Evolutionary conservation across 2,888 invertebrate species (phyloP).

Genomic region (Dicycla oo): DNA sequence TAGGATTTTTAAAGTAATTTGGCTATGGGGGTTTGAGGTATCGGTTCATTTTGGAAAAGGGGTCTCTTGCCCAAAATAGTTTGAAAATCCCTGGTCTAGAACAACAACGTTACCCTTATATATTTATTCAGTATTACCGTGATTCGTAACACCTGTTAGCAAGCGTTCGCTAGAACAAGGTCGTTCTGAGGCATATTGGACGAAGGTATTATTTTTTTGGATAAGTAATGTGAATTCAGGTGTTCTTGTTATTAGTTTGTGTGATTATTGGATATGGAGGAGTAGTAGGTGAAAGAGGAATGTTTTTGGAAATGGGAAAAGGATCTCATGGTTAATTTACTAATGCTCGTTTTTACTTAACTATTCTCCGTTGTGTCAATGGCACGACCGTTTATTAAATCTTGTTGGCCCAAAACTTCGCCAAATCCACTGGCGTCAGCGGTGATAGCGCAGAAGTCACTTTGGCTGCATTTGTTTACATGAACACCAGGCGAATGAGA

Average conservation of each 20-base stretch:
- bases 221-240: conserved; percentile 57
- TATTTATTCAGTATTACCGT: conserved; percentile 65
- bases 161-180: conserved; percentile 57
- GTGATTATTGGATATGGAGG: conserved; percentile 33
- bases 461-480: no score
- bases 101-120: conserved; percentile 55
- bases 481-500: neutral
- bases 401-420: no score
- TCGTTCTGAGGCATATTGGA: conserved; percentile 59
- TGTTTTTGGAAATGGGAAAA: neutral
- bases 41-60: no score
- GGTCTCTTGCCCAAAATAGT: no score
- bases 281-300: neutral
- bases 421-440: no score
- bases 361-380: no score
- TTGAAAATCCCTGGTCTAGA: no score
- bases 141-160: conserved; percentile 65
- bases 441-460: no score
- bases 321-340: neutral
- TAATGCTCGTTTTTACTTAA: neutral
- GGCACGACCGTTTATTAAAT: no score
- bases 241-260: conserved; percentile 50
- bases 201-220: conserved; percentile 58
- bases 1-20: no score
- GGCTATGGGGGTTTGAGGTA: no score